These are phyloP conservation scores for Conus ventricosus DNA, from an alignment of 1,140 invertebrate species.

Conservation along the genomic window DNA sequence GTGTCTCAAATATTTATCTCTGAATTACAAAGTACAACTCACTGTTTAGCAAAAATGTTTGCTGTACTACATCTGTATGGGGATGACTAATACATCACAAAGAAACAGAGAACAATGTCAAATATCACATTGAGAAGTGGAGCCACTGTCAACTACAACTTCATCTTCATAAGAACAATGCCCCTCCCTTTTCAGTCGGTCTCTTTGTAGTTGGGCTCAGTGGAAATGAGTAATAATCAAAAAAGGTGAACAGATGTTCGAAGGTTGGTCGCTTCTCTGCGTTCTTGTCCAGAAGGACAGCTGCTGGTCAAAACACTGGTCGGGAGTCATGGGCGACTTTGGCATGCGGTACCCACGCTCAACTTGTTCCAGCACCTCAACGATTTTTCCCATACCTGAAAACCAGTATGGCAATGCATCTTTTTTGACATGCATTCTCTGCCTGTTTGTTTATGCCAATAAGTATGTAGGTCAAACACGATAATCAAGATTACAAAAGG, in stretches of 20 bases:
- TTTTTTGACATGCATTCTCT: too few species aligned
- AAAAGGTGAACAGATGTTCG: conserved; percentile 96
- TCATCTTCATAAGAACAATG: too few species aligned
- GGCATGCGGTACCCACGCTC: conserved; percentile 96
- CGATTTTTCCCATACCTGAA: neutral
- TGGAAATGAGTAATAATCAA: conserved; percentile 97
- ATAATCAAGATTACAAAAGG: neutral
- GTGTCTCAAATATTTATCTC: too few species aligned
- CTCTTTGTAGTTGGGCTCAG: conserved; percentile 88
- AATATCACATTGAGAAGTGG: too few species aligned
- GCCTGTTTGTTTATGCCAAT: too few species aligned
- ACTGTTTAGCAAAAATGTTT: too few species aligned
- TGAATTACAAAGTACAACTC: too few species aligned
- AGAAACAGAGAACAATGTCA: too few species aligned
- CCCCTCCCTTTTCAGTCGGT: conserved; percentile 33
- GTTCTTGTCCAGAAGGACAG: conserved; percentile 77
- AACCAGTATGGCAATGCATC: too few species aligned
- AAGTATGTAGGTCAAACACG: neutral
- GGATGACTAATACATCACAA: too few species aligned
- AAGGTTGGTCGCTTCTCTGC: conserved; percentile 98
- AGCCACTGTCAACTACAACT: too few species aligned
- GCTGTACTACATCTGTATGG: too few species aligned
- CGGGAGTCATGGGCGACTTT: conserved; percentile 84
- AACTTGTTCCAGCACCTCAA: conserved; percentile 95
- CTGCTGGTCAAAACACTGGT: conserved; percentile 85